phyloP scores from a whole-genome alignment of 2,888 invertebrate species.

The Eurytoma adleriae region DNA sequence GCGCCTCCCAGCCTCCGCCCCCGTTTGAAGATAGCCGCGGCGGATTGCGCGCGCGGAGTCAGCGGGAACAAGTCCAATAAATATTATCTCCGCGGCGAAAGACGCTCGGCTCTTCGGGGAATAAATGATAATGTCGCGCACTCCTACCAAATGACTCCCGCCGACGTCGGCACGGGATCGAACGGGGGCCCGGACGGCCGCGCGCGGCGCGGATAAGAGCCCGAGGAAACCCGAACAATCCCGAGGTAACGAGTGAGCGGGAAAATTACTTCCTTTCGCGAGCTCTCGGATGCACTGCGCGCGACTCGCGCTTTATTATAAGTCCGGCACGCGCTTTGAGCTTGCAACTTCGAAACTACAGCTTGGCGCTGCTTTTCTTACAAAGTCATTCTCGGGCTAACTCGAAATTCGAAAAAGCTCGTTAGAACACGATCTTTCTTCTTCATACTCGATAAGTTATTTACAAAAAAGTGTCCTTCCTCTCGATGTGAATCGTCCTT shows the following conservation, averaged over 20 bases:
- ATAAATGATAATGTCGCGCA: not conserved
- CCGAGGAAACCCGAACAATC: slow-evolving; percentile 1
- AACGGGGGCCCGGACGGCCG: not conserved
- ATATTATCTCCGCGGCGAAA: slow-evolving; percentile 9
- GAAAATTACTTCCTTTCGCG: slow-evolving; percentile 26
- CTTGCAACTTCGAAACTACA: too few relatives aligned
- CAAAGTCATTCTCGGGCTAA: too few relatives aligned
- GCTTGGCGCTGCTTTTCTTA: too few relatives aligned
- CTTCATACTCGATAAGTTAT: too few relatives aligned
- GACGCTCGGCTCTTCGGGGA: not conserved
- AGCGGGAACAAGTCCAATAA: slow-evolving; percentile 16
- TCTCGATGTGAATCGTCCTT: too few relatives aligned
- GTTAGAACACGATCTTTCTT: too few relatives aligned
- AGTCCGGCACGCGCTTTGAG: too few relatives aligned
- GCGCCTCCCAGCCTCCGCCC: slow-evolving; percentile 7
- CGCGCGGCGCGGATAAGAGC: slow-evolving; percentile 6
- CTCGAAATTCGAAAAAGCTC: too few relatives aligned
- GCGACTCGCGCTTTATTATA: too few relatives aligned
- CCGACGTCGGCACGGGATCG: not conserved
- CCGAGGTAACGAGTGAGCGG: slow-evolving; percentile 8
- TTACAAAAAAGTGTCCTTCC: too few relatives aligned
- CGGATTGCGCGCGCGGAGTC: not conserved
- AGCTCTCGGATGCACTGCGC: too few relatives aligned
- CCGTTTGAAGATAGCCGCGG: not conserved
- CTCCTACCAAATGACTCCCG: not conserved